These are phyloP conservation scores for Coecobrya sp. DNA, from an alignment of 2,888 invertebrate species.

Conservation along the genomic window DNA sequence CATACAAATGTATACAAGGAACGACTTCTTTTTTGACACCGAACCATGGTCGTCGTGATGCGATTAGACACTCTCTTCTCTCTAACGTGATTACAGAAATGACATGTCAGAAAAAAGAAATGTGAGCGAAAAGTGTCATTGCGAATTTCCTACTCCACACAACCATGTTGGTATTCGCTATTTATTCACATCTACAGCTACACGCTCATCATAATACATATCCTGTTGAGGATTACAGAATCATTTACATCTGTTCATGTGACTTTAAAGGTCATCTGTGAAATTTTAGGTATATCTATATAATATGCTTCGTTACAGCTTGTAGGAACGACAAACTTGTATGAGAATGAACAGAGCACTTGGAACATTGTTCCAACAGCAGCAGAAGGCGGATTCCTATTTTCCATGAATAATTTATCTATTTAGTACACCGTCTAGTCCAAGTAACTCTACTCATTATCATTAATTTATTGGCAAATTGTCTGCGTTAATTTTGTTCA, in stretches of 20 bases:
- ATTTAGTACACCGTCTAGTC: not conserved
- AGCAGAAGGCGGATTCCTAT: not conserved
- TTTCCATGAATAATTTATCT: not conserved
- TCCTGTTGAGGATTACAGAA: slow-evolving; percentile 10
- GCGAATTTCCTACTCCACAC: not conserved
- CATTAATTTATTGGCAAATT: not conserved
- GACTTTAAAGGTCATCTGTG: slow-evolving; percentile 33
- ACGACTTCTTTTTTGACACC: slow-evolving; percentile 58
- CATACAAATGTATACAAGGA: not conserved
- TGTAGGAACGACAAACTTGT: not conserved
- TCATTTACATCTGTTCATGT: slow-evolving; percentile 59
- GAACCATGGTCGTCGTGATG: slow-evolving; percentile 70
- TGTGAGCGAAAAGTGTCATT: slow-evolving; percentile 35
- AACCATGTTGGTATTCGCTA: not conserved
- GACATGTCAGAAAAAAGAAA: slow-evolving; percentile 63
- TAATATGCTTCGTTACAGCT: not conserved
- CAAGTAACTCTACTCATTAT: not conserved
- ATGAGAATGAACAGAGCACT: not conserved
- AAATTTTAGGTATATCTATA: not conserved
- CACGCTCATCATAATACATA: slow-evolving; percentile 23
- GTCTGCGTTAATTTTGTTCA: slow-evolving; percentile 5
- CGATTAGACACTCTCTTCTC: slow-evolving; percentile 78
- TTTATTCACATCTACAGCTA: not conserved
- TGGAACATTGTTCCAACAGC: not conserved
- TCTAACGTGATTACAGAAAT: slow-evolving; percentile 76